Evolutionary conservation across 2,113 vertebrate species (phyloP), one percentile per base, ranked within the genome.

Genomic region (Phylloscopus trochilus): DNA sequence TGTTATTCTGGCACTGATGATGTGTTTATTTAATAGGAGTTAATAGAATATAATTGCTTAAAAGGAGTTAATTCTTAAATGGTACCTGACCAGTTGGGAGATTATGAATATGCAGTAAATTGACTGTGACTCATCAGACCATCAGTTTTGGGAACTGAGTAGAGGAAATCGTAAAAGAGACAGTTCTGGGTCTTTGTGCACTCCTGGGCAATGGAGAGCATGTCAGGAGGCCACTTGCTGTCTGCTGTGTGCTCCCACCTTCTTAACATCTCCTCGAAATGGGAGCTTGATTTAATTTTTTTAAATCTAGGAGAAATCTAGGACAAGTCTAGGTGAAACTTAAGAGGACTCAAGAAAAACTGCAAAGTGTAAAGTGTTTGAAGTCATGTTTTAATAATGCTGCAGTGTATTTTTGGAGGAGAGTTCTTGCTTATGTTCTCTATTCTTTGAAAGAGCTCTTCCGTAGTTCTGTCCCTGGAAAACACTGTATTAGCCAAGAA

Each of bases 161-260:
- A 33, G n/a, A n/a, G 26, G 27, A 60, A 83, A 39, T 41, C 7
- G 9, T 81, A n/a, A 67, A 70, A 21, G 58, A 70, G 63, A n/a
- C 30, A 31, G 0, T 35, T 43, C 1, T 12, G 62, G 35, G 33
- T 13, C 18, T 35, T 0, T 51, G 62, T 58, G 37, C 23, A 23
- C 13, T 1, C 1, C 62, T 41, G 51, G 47, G 13, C 1, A 10
- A 27, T 28, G 88, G 30, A 84, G 39, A 92, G 31, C 4, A 2
- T 28, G 51, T 22, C 35, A 63, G 2, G 14, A 66, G 43, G 66
- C 24, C 8, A 11, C 28, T 59, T 51, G 35, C 35, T 85, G 8
- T 27, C 22, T 77, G 55, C 52, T 33, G 10, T 60, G 16, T 58
- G 26, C 59, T 90, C 15, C 3, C 33, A 13, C 35, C 5, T 18